phyloP scores from a whole-genome alignment of 2,888 invertebrate genomes.

The Blastobasis adustella region DNA sequence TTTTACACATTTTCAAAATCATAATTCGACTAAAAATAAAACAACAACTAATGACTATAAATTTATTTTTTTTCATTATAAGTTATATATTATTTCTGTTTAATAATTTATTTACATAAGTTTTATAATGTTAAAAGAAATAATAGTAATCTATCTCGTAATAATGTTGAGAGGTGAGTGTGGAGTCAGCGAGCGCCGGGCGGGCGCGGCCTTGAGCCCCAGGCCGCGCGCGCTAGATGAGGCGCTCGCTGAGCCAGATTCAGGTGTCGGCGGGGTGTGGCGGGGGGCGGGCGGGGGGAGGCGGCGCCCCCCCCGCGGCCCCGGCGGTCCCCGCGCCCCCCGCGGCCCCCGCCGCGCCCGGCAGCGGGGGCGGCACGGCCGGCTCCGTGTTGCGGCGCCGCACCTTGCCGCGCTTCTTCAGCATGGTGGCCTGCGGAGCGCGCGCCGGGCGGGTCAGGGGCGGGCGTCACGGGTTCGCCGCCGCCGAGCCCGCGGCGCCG shows the following conservation, averaged over 20 bases:
- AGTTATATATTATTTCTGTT: slow-evolving; percentile 26
- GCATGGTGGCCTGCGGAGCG: slow-evolving; percentile 95
- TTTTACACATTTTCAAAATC: slow-evolving; percentile 32
- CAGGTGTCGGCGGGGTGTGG: slow-evolving; percentile 74
- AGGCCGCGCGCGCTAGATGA: slow-evolving; percentile 74
- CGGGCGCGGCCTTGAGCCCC: slow-evolving; percentile 62
- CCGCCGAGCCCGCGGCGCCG: slow-evolving; percentile 83
- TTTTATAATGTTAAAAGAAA: slow-evolving; percentile 22
- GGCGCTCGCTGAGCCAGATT: slow-evolving; percentile 83
- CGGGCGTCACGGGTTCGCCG: slow-evolving; percentile 62
- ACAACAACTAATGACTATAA: slow-evolving; percentile 56
- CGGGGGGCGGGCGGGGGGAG: slow-evolving; percentile 41
- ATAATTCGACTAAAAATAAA: slow-evolving; percentile 51
- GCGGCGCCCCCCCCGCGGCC: slow-evolving; percentile 40
- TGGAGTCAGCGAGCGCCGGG: slow-evolving; percentile 44
- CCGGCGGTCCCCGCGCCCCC: slow-evolving; percentile 46
- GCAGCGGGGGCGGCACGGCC: slow-evolving; percentile 70
- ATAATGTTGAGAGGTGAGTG: neutral
- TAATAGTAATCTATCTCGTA: slow-evolving; percentile 37
- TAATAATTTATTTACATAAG: slow-evolving; percentile 6
- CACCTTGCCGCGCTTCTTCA: slow-evolving; percentile 99
- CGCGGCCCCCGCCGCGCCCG: slow-evolving; percentile 50
- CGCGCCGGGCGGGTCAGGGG: slow-evolving; percentile 26
- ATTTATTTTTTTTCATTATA: slow-evolving; percentile 42
- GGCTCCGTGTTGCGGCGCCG: slow-evolving; percentile 96